A percentile compares a stretch with the other conserved stretches of the same genome.
Conservation (phyloP, 2,113 vertebrate species). For the Grantiella picta region DNA sequence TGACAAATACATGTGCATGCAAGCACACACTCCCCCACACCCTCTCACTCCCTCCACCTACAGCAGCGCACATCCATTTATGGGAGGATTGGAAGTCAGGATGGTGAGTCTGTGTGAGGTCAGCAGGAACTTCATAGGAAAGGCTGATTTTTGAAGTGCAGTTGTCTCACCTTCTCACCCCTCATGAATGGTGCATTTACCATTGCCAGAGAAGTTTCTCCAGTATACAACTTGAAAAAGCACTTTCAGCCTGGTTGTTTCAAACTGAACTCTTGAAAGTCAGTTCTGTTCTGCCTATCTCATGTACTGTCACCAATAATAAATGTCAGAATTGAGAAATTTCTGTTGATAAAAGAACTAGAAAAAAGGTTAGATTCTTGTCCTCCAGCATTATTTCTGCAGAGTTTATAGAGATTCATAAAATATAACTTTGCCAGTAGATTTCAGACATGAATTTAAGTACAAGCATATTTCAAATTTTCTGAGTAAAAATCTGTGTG, state of each 20-base stretch:
- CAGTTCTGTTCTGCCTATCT: neutral
- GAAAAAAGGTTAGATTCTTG: neutral
- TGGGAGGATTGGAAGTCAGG: neutral
- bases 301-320: neutral
- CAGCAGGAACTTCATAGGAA: neutral
- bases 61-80: neutral
- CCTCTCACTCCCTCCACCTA: neutral
- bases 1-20: neutral
- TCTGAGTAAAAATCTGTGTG: neutral
- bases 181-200: neutral
- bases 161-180: neutral
- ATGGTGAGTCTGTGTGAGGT: neutral
- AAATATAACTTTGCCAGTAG: neutral
- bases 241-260: neutral
- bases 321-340: neutral
- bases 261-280: neutral
- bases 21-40: neutral
- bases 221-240: neutral
- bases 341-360: neutral
- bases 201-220: neutral
- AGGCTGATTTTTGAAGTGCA: neutral
- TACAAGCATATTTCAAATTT: neutral
- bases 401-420: neutral
- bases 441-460: neutral
- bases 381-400: neutral